A percentile compares a stretch with the other conserved stretches of the same genome.
These are phyloP conservation scores for Zygogramma bicolorata DNA, from an alignment of 2,888 invertebrate genomes.

Conservation along the genomic window DNA sequence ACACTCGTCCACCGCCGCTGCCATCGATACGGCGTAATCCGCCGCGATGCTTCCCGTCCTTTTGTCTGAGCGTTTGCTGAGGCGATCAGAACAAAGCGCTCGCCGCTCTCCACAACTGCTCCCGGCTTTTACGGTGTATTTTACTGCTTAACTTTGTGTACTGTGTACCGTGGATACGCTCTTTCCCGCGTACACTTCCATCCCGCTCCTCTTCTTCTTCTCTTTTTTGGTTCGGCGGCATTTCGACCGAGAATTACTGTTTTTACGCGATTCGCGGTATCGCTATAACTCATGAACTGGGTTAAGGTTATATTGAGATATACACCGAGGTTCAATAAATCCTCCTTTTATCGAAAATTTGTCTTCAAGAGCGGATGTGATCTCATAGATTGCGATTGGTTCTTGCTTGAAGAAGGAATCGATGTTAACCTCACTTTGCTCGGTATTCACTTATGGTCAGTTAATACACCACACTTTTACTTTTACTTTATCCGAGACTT, in stretches of 20 bases:
- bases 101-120: slow-evolving; percentile 59
- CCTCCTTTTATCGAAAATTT: too few relatives aligned
- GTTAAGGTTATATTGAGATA: not conserved
- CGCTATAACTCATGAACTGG: not conserved
- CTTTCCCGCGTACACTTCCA: not conserved
- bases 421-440: too few relatives aligned
- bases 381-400: too few relatives aligned
- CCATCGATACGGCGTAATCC: slow-evolving; percentile 61
- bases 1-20: slow-evolving; percentile 57
- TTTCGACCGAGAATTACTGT: not conserved
- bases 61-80: slow-evolving; percentile 61
- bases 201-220: not conserved
- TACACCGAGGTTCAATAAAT: not conserved
- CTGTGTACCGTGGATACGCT: slow-evolving; percentile 43
- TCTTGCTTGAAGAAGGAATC: too few relatives aligned
- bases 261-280: not conserved
- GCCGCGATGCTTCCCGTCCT: slow-evolving; percentile 58
- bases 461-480: too few relatives aligned
- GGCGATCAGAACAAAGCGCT: slow-evolving; percentile 62
- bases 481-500: too few relatives aligned
- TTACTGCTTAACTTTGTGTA: slow-evolving; percentile 58
- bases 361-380: too few relatives aligned
- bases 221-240: not conserved
- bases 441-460: too few relatives aligned
- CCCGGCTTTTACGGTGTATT: slow-evolving; percentile 60